Base-by-base conservation (phyloP, 2,888 invertebrate species). In the Cosmia pyralina region DNA sequence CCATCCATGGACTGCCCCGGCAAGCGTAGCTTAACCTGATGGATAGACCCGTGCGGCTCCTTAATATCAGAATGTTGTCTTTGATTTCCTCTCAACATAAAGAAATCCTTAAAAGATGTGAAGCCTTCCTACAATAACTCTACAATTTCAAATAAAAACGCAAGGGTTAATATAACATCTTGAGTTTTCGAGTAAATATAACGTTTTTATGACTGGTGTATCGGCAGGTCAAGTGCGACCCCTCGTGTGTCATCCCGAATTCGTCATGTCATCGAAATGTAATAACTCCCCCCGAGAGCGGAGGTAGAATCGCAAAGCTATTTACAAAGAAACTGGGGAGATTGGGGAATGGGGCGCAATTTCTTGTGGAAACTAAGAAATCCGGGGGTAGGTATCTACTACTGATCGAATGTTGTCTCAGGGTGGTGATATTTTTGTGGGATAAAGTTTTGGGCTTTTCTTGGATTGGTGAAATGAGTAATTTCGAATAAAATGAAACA, bases 251-350 rank as follows among this genome's bases (percentile, higher is more conserved):
- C 94, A 92, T 93, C 92, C 92, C 87, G 90, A 93, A 94, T 95
- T 94, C 93, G 93, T 93, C 94, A 90, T 94, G 95, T 96, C 95
- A 96, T 95, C 95, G 93, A 94, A 95, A 95, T 93, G 94, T 93
- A 95, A 94, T 96, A 95, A 94, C 93, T 92, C 92, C 93, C 93
- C 93, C 90, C 86, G 15, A 64, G 48, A 67, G 88, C 89, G 88
- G 84, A 85, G 75, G 72, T 70, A 85, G 84, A 89, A 92, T 94
- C 90, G 91, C 90, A 92, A 92, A 92, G 92, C 93, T 94, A 94
- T 95, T 94, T 93, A 94, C 94, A 94, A 94, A 94, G 91, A 90
- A 90, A 86, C 87, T 73, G 88, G 89, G 90, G 91, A 89, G 88
- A 89, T 86, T 63, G 66, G 64, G 86, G 85, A 72, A 87, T 88